Conservation (phyloP, 2,797 vertebrate genomes). For the Kryptopterus vitreolus region DNA sequence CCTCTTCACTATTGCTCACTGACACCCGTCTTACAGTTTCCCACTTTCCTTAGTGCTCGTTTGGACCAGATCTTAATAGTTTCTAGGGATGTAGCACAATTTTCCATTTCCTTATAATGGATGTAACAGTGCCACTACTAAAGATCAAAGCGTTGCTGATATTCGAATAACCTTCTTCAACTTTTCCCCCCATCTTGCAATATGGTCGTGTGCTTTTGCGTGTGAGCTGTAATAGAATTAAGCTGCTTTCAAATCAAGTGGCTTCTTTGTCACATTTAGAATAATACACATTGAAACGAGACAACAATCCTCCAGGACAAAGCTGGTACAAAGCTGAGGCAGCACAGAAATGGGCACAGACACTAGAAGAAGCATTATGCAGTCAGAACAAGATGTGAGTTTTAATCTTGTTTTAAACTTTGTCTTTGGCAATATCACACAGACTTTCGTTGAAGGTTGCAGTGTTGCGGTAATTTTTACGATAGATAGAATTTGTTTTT, state of each 20-base stretch:
- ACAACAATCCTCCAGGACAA: too few relatives aligned
- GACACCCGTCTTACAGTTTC: background rate
- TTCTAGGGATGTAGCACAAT: background rate
- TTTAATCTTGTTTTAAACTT: too few relatives aligned
- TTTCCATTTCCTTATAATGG: conserved; percentile 4
- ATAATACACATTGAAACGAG: too few relatives aligned
- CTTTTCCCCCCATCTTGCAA: background rate
- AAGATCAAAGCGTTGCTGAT: background rate
- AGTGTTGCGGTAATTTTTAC: background rate
- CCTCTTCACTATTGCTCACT: background rate
- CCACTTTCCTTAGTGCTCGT: background rate
- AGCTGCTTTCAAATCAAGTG: too few relatives aligned
- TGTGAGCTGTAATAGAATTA: background rate
- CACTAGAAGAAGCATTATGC: too few relatives aligned
- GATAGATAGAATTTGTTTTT: background rate
- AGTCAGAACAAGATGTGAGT: too few relatives aligned
- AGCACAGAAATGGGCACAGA: too few relatives aligned
- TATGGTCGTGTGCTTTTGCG: too few relatives aligned
- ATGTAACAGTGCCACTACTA: background rate
- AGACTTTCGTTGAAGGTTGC: background rate
- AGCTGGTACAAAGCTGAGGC: too few relatives aligned
- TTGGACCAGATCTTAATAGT: background rate
- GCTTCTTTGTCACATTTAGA: too few relatives aligned
- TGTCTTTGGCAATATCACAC: background rate
- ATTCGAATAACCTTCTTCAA: background rate